Conservation (phyloP, 2,888 invertebrate genomes). For the Tipula unca region DNA sequence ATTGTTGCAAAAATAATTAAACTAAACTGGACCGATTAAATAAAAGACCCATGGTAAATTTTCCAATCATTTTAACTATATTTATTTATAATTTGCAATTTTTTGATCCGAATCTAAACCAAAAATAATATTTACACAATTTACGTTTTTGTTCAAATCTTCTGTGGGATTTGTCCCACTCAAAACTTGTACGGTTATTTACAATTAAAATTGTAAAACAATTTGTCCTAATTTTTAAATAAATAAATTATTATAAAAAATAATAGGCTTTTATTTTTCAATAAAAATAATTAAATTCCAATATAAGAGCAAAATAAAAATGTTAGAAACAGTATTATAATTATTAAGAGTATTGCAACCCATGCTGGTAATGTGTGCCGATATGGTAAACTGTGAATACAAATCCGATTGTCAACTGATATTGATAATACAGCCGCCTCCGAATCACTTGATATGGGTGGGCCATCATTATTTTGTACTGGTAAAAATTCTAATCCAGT, state of each 20-base stretch:
- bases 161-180: not conserved
- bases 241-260: not conserved
- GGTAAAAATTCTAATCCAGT: constrained; percentile 93
- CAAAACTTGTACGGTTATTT: not conserved
- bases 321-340: constrained; percentile 66
- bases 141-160: not conserved
- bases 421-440: constrained; percentile 90
- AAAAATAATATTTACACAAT: not conserved
- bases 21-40: not conserved
- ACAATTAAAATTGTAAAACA: not conserved
- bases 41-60: not conserved
- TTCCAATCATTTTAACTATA: not conserved
- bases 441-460: constrained; percentile 60
- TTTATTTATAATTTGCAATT: not conserved
- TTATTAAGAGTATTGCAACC: constrained; percentile 66
- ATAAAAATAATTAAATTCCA: constrained; percentile 49
- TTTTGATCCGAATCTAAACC: not conserved
- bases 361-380: constrained; percentile 72
- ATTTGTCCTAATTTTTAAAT: not conserved
- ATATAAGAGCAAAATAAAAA: constrained; percentile 77
- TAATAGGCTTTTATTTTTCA: not conserved
- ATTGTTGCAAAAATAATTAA: no score
- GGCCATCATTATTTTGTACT: constrained; percentile 55
- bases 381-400: constrained; percentile 76
- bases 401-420: constrained; percentile 90